Evolutionary conservation across 2,797 vertebrate species (phyloP).

Genomic region (Babyrousa celebensis): DNA sequence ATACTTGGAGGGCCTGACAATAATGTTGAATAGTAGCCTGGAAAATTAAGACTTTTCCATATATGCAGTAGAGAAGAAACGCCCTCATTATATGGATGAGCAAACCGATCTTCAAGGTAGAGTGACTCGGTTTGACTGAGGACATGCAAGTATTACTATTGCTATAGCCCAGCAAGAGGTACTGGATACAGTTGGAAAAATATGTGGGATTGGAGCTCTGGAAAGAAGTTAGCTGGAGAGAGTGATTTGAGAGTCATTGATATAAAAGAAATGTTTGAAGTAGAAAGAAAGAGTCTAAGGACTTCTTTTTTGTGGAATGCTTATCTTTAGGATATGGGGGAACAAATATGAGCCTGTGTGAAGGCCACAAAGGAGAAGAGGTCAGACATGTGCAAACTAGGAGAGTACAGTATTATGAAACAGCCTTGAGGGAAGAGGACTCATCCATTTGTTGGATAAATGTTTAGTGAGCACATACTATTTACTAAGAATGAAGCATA

Average conservation of each 20-base stretch:
- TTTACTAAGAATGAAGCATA: neutral
- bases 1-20: neutral
- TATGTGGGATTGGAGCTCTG: conserved; percentile 42
- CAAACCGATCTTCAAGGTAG: neutral
- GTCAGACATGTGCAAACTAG: neutral
- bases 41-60: neutral
- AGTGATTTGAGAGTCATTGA: neutral
- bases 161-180: neutral
- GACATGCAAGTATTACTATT: neutral
- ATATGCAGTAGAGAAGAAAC: neutral
- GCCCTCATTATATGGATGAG: neutral
- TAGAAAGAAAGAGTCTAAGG: conserved; percentile 6
- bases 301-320: neutral
- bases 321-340: neutral
- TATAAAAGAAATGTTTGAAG: conserved; percentile 38
- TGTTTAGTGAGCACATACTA: conserved; percentile 17
- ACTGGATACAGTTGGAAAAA: neutral
- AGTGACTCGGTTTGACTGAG: conserved; percentile 45
- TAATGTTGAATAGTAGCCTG: conserved; percentile 21
- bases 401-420: neutral
- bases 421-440: neutral
- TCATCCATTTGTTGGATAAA: neutral
- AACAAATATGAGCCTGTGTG: neutral
- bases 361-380: conserved; percentile 2
- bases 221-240: conserved; percentile 41